Evolutionary conservation across 2,888 invertebrate genomes (phyloP).

Genomic region (Capitulum mitella): DNA sequence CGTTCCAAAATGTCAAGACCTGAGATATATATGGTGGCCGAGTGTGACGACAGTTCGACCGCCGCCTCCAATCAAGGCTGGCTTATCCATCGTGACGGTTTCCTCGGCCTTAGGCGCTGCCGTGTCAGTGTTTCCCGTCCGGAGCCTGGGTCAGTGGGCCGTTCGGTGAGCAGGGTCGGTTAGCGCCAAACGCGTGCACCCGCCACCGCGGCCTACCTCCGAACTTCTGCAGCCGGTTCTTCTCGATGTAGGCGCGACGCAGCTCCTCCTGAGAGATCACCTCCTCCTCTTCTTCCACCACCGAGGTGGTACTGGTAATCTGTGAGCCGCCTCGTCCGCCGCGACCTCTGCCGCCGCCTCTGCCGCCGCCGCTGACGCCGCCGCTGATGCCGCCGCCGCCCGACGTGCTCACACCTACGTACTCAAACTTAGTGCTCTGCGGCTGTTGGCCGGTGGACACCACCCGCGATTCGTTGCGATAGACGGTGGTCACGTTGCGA

Average conservation of each 20-base stretch:
- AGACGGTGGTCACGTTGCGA: background rate
- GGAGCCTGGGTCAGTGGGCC: background rate
- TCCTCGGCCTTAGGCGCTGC: too few species aligned
- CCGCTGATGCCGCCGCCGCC: background rate
- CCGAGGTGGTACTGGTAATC: background rate
- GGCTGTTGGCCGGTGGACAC: background rate
- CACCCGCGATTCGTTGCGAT: constrained; percentile 14
- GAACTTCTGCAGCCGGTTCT: constrained; percentile 6
- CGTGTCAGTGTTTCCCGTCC: too few species aligned
- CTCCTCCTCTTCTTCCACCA: background rate
- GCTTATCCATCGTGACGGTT: too few species aligned
- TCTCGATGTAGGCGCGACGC: background rate
- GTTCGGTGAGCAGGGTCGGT: background rate
- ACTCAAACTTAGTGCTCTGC: background rate
- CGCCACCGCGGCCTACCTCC: constrained; percentile 11
- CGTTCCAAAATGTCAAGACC: too few species aligned
- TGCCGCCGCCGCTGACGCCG: background rate
- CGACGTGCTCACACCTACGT: background rate
- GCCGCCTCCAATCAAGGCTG: too few species aligned
- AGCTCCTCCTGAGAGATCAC: background rate
- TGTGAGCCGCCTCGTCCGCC: background rate
- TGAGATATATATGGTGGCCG: too few species aligned
- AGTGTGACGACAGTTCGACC: too few species aligned
- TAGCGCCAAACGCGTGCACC: background rate
- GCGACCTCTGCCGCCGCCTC: background rate